phyloP scores from a whole-genome alignment of 92 coral and sea anemone species.

The Porites lobata region DNA sequence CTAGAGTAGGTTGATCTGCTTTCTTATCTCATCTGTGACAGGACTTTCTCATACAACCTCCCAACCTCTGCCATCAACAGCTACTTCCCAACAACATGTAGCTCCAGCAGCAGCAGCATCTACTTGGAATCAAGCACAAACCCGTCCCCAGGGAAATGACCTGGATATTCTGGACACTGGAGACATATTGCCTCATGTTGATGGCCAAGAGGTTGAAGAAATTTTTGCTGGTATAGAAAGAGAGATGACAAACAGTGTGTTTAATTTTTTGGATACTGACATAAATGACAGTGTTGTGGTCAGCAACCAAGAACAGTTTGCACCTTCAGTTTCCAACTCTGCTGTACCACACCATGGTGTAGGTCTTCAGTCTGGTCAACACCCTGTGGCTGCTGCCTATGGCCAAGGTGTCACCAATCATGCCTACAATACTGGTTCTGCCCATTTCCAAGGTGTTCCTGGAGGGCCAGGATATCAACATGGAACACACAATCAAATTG shows the following conservation, averaged over 20 bases:
- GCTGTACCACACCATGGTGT: conserved; percentile 53
- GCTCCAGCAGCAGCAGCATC: conserved; percentile 46
- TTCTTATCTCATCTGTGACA: background rate
- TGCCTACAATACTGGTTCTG: conserved; percentile 36
- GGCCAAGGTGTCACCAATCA: conserved; percentile 43
- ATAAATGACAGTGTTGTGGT: conserved; percentile 20
- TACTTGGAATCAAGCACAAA: conserved; percentile 66
- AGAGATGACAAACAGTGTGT: conserved; percentile 80
- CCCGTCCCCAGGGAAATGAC: conserved; percentile 79
- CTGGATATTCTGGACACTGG: conserved; percentile 82
- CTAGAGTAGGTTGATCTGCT: background rate
- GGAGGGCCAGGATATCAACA: conserved; percentile 36
- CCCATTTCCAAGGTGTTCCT: conserved; percentile 29
- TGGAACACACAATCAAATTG: conserved; percentile 54
- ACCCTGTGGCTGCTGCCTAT: conserved; percentile 42
- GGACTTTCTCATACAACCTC: conserved; percentile 25
- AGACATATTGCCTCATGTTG: conserved; percentile 94
- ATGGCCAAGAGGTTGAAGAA: conserved; percentile 97
- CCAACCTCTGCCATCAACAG: conserved; percentile 24
- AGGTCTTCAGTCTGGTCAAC: conserved; percentile 61
- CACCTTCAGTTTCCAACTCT: conserved; percentile 53
- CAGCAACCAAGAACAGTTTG: conserved; percentile 27
- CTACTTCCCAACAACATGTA: conserved; percentile 39
- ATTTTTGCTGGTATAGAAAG: conserved; percentile 93
- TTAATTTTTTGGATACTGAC: conserved; percentile 41